Percentiles rank a stretch among this genome's conserved stretches.
These are phyloP conservation scores for Phoxinus dragarum DNA, from an alignment of 2,797 vertebrate genomes.

Conservation along the genomic window DNA sequence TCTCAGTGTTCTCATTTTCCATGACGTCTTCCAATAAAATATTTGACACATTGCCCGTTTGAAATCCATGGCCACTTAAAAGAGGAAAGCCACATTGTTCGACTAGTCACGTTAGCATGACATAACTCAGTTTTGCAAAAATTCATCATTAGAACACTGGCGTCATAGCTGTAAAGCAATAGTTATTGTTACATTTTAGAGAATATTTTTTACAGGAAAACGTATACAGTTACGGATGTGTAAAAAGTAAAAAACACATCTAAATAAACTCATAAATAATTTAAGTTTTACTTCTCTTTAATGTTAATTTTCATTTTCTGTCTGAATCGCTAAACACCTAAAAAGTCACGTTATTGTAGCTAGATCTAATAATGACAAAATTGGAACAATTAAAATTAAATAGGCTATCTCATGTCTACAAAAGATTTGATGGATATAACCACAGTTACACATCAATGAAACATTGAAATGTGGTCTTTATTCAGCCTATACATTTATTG, in stretches of 20 bases:
- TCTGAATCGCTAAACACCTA: not conserved
- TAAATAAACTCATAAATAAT: not conserved
- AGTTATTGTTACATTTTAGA: not conserved
- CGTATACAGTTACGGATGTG: not conserved
- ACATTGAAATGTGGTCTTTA: not conserved
- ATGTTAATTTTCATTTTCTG: not conserved
- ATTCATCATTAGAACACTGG: conserved; percentile 14
- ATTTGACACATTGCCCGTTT: conserved; percentile 80
- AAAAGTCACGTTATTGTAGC: not conserved
- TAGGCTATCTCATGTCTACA: not conserved
- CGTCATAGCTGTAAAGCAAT: not conserved
- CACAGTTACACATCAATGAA: not conserved
- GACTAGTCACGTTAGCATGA: conserved; percentile 23
- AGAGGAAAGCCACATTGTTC: conserved; percentile 71
- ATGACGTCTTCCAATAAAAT: conserved; percentile 87
- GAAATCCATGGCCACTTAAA: conserved; percentile 75
- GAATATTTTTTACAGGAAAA: not conserved
- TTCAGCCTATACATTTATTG: not conserved
- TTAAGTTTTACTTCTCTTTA: not conserved
- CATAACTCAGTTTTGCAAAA: not conserved
- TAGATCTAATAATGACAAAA: not conserved
- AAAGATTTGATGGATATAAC: not conserved
- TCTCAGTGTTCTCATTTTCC: conserved; percentile 81
- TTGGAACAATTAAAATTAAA: not conserved
- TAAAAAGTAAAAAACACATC: not conserved